phyloP scores from a whole-genome alignment of 2,113 vertebrate genomes.

The Capreolus pygargus region DNA sequence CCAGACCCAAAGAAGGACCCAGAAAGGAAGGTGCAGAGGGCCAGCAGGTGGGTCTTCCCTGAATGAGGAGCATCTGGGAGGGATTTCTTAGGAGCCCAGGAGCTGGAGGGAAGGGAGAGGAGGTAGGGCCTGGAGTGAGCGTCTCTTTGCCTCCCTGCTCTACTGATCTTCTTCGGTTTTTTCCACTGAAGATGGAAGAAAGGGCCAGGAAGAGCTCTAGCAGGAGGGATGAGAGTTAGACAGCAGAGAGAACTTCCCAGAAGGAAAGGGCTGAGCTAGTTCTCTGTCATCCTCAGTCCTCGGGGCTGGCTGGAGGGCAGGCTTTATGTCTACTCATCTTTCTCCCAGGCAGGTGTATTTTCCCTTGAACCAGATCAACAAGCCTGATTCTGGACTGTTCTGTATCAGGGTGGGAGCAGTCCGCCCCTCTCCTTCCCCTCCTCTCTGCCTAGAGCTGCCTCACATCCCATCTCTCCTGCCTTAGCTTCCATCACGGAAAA shows the following conservation, averaged over 20 bases:
- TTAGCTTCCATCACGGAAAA: conserved; percentile 20
- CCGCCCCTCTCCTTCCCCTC: not conserved
- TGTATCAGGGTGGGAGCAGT: not conserved
- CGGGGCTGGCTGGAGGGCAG: not conserved
- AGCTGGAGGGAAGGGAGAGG: not conserved
- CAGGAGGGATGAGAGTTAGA: not conserved
- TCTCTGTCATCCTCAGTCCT: not conserved
- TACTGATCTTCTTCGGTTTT: not conserved
- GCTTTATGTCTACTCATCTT: not conserved
- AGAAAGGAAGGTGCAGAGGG: not conserved
- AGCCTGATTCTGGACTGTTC: not conserved
- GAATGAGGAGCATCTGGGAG: not conserved
- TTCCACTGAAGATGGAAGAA: not conserved
- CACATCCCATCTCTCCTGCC: not conserved
- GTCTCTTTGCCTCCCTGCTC: not conserved
- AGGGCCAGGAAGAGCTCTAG: not conserved
- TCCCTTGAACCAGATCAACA: not conserved
- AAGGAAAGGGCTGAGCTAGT: not conserved
- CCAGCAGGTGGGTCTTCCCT: not conserved
- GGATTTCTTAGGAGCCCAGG: not conserved
- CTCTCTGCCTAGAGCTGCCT: not conserved
- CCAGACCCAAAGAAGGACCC: not conserved
- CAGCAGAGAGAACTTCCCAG: not conserved
- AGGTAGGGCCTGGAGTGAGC: not conserved
- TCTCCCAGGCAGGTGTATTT: not conserved